phyloP scores from a whole-genome alignment of 2,113 vertebrate genomes.

The Gallinago paraguaiae region DNA sequence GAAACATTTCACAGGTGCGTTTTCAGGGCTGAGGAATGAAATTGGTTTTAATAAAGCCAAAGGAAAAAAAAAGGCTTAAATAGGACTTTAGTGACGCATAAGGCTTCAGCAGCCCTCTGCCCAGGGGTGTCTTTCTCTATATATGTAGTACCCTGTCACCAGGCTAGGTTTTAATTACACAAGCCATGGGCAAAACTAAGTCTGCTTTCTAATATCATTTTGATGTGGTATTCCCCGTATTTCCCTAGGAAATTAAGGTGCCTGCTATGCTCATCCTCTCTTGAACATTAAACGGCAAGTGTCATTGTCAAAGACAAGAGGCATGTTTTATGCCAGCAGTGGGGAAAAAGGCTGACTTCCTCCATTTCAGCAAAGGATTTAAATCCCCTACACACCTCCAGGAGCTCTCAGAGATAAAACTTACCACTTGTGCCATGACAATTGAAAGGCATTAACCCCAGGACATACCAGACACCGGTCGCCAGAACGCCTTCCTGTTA shows the following conservation, averaged over 20 bases:
- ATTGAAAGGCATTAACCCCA: constrained; percentile 4
- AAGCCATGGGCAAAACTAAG: constrained; percentile 30
- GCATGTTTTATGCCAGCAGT: neutral
- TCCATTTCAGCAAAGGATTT: neutral
- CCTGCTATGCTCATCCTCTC: neutral
- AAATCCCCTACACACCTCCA: neutral
- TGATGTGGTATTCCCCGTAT: constrained; percentile 11
- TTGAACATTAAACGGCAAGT: neutral
- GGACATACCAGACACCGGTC: neutral
- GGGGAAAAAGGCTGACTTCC: neutral
- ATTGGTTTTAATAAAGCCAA: constrained; percentile 41
- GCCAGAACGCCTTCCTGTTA: constrained; percentile 38
- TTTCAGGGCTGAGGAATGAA: neutral
- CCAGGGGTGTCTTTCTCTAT: constrained; percentile 13
- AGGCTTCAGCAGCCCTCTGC: constrained; percentile 12
- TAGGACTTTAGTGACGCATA: constrained; percentile 4
- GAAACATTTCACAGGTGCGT: neutral
- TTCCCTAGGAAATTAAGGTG: constrained; percentile 16
- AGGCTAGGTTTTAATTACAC: constrained; percentile 59
- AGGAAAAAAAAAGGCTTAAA: constrained; percentile 19
- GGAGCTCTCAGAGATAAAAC: neutral
- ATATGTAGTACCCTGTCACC: neutral
- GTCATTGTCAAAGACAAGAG: neutral
- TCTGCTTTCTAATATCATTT: constrained; percentile 40
- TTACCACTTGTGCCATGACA: neutral